Evolutionary conservation across 2,797 vertebrate species (phyloP), one percentile per base, ranked within the genome.

Genomic region (Anas acuta): DNA sequence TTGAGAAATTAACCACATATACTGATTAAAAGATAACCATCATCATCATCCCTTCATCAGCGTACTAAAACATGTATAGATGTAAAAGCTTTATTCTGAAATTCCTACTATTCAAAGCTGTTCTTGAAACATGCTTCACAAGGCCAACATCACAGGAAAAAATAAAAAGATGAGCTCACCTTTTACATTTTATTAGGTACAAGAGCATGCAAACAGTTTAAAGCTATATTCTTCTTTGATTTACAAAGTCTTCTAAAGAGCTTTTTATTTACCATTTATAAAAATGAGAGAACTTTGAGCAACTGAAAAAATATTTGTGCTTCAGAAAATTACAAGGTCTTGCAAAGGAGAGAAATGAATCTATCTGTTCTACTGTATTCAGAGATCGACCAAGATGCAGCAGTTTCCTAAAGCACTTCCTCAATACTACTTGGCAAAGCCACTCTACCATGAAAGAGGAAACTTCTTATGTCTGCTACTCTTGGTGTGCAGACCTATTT

Each of bases 211-310:
- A 97, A 97, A 97, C 96, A 87, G 95, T 97, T 97, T 97, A 97
- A 97, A 97, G 97, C 97, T 97, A 97, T 97, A 97, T 97, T 97
- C 97, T 97, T 97, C 97, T 97, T 97, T 97, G 96, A 97, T 97
- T 96, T 75, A 89, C 87, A 97, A 96, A 87, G 71, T 94, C 88
- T 96, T 87, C 80, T 95, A 95, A 91, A 87, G 25, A 89, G 67
- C 18, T 70, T 95, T 95, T 90, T 89, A 74, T 95, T 96, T 94
- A 92, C 56, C 73, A 67, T 91, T 96, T 91, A 77, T 72, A 87
- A 93, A 93, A 96, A 75, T 62, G 4, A 81, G 72, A 92, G 41
- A 93, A 90, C 96, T 97, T 96, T 95, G 88, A 96, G 85, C 64
- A 94, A 93, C 88, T 32, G 28, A 91, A 89, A 90, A 96, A 96